Evolutionary conservation across 2,888 invertebrate genomes (phyloP).

Genomic region (Mantis religiosa): DNA sequence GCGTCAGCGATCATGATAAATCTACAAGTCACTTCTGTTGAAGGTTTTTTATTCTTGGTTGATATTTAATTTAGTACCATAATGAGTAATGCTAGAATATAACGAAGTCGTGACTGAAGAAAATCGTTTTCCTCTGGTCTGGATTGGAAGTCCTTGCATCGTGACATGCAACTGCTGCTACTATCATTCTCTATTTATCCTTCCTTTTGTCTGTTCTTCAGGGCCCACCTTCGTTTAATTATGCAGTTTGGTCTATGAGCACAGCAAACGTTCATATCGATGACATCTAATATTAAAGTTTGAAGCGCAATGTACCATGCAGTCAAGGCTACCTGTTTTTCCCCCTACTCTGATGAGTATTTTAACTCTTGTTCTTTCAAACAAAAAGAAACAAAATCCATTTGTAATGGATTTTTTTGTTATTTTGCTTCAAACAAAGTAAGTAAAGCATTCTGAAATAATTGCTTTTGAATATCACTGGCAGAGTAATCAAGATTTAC

Average conservation of each 20-base stretch:
- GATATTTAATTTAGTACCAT: neutral
- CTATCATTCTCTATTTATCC: neutral
- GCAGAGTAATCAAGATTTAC: no score
- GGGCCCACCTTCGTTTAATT: neutral
- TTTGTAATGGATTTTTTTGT: no score
- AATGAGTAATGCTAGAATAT: neutral
- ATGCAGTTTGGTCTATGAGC: neutral
- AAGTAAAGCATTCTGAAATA: no score
- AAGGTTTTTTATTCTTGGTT: neutral
- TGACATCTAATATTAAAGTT: no score
- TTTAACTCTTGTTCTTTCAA: no score
- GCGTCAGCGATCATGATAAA: neutral
- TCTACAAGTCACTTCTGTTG: neutral
- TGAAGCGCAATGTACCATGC: no score
- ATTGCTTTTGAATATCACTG: no score
- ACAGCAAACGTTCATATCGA: neutral
- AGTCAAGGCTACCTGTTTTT: no score
- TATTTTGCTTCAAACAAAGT: no score
- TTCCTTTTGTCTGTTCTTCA: neutral
- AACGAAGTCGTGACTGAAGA: neutral
- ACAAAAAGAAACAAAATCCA: no score
- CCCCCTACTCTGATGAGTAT: no score
- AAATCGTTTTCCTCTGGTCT: neutral
- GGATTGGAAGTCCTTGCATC: neutral
- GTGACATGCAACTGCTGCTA: neutral